Conservation (phyloP, 2,113 vertebrate species). For the Dolichotis patagonum region DNA sequence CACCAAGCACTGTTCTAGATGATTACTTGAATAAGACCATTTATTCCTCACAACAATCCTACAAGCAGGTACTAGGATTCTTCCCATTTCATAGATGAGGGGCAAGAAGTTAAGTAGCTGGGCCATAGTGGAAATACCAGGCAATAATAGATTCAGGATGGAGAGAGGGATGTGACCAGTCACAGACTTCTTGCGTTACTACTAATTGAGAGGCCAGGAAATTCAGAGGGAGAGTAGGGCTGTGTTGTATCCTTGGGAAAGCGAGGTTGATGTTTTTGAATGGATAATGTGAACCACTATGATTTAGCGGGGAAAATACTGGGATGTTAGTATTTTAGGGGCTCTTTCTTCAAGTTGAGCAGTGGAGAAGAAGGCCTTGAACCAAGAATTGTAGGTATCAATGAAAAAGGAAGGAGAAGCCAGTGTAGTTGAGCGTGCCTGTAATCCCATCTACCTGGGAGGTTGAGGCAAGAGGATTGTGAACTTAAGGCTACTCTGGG, state of each 20-base stretch:
- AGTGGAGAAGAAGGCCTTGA: neutral
- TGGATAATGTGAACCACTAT: neutral
- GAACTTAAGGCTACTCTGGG: neutral
- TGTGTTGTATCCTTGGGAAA: neutral
- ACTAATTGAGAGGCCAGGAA: neutral
- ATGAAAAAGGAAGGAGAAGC: neutral
- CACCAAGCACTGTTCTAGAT: neutral
- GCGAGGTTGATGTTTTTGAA: neutral
- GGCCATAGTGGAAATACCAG: neutral
- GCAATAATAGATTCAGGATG: neutral
- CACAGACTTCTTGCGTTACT: neutral
- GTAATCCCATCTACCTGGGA: neutral
- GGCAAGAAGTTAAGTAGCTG: neutral
- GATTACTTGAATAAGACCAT: neutral
- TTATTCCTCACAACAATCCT: neutral
- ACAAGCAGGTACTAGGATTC: neutral
- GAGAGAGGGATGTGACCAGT: neutral
- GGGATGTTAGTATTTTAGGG: neutral
- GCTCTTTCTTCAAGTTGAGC: neutral
- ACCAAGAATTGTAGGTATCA: neutral
- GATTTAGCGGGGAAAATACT: neutral
- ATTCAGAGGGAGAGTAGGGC: neutral
- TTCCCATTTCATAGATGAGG: neutral
- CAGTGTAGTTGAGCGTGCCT: neutral
- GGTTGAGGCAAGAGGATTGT: neutral